Evolutionary conservation across 2,113 vertebrate genomes (phyloP).

Genomic region (Platysteira castanea): DNA sequence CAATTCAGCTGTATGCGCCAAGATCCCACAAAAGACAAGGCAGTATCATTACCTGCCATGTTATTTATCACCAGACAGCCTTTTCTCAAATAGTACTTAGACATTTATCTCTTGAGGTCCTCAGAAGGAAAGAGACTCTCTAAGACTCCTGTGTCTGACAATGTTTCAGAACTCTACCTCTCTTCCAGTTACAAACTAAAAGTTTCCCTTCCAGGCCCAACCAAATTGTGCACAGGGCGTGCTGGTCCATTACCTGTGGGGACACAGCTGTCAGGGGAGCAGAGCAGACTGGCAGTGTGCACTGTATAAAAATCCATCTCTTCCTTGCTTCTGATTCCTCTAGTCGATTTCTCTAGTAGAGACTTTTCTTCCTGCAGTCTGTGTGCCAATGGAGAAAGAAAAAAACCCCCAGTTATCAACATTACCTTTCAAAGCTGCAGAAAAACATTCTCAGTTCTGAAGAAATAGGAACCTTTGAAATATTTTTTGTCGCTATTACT

Average conservation of each 20-base stretch:
- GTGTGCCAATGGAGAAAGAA: background rate
- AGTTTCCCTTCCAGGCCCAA: background rate
- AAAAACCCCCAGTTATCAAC: background rate
- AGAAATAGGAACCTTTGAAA: background rate
- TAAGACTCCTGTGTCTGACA: background rate
- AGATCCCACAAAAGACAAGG: background rate
- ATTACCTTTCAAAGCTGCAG: background rate
- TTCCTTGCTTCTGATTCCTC: background rate
- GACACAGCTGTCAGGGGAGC: background rate
- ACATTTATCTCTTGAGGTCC: background rate
- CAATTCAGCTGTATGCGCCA: background rate
- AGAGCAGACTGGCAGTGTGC: background rate
- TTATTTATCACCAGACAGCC: background rate
- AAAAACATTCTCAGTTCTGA: background rate
- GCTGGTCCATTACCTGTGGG: background rate
- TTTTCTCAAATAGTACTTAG: background rate
- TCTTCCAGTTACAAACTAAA: background rate
- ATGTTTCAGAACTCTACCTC: background rate
- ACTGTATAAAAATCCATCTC: background rate
- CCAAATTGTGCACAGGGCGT: rapidly evolving
- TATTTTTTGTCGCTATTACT: background rate
- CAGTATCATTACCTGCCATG: background rate
- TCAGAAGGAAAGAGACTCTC: background rate
- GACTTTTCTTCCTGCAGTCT: background rate
- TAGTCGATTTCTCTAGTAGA: background rate